phyloP scores from a whole-genome alignment of 2,797 vertebrate species.

The Champsocephalus esox region DNA sequence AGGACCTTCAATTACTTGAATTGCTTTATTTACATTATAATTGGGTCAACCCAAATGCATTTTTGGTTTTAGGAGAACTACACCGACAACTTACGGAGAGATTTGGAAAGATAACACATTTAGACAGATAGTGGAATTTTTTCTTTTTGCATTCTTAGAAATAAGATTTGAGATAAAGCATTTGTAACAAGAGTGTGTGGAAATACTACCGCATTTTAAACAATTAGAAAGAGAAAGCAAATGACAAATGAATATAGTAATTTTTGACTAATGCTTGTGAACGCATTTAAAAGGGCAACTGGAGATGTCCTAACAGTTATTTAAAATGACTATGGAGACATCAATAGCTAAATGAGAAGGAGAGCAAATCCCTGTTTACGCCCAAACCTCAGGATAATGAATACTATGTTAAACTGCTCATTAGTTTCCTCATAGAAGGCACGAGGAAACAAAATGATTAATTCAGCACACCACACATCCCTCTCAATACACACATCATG shows the following conservation, averaged over 20 bases:
- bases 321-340: not conserved
- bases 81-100: not conserved
- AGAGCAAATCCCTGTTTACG: not conserved
- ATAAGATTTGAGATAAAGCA: not conserved
- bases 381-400: not conserved
- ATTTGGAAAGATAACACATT: not conserved
- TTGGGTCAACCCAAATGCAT: no score
- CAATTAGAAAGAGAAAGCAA: not conserved
- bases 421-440: constrained; percentile 25
- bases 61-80: not conserved
- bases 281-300: not conserved
- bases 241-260: no score
- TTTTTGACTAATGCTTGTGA: not conserved
- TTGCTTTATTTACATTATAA: no score
- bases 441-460: constrained; percentile 46
- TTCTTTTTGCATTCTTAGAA: not conserved
- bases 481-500: constrained; percentile 43
- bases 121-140: no score
- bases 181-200: not conserved
- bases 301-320: not conserved
- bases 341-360: not conserved
- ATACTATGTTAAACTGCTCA: not conserved
- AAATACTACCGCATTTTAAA: not conserved
- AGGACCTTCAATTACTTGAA: no score
- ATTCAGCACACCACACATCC: constrained; percentile 34